These are phyloP conservation scores for Harpegnathos saltator DNA, from an alignment of 1,140 invertebrate genomes.

Conservation along the genomic window DNA sequence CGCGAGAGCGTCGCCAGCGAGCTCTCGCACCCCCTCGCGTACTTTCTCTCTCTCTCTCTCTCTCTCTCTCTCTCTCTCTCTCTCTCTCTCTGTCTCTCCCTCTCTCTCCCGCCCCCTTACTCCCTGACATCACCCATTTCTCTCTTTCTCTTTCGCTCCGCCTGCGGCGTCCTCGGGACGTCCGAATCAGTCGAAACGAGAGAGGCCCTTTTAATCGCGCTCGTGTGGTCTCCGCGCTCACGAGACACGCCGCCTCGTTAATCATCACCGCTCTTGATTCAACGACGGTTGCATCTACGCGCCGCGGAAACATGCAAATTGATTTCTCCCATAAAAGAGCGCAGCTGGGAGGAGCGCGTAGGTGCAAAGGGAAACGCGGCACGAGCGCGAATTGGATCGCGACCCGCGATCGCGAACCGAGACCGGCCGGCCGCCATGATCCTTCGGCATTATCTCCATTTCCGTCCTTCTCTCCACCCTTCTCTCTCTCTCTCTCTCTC, in stretches of 20 bases:
- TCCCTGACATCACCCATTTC: too few relatives aligned
- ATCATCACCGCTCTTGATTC: constrained; percentile 38
- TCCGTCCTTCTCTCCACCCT: too few relatives aligned
- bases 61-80: too few relatives aligned
- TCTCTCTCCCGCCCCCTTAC: too few relatives aligned
- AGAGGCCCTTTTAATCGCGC: constrained; percentile 45
- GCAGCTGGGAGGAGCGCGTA: background rate
- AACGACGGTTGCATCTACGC: constrained; percentile 44
- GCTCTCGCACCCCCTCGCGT: too few relatives aligned
- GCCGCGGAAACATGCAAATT: constrained; percentile 25
- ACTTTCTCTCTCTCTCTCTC: too few relatives aligned
- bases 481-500: too few relatives aligned
- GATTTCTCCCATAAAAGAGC: constrained; percentile 57
- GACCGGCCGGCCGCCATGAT: background rate
- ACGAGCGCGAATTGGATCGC: background rate
- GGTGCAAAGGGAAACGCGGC: background rate
- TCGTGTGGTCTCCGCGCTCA: constrained; percentile 23
- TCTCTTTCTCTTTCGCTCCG: too few relatives aligned
- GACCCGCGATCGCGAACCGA: too few relatives aligned
- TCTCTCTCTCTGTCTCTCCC: too few relatives aligned
- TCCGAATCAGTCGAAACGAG: constrained; percentile 51
- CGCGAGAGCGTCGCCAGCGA: constrained; percentile 9
- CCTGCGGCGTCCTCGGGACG: constrained; percentile 20
- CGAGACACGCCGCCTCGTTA: constrained; percentile 45
- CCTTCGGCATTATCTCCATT: background rate